Evolutionary conservation across 2,888 invertebrate species (phyloP), one percentile per base, ranked within the genome.

Genomic region (Caenorhabditis sp.): DNA sequence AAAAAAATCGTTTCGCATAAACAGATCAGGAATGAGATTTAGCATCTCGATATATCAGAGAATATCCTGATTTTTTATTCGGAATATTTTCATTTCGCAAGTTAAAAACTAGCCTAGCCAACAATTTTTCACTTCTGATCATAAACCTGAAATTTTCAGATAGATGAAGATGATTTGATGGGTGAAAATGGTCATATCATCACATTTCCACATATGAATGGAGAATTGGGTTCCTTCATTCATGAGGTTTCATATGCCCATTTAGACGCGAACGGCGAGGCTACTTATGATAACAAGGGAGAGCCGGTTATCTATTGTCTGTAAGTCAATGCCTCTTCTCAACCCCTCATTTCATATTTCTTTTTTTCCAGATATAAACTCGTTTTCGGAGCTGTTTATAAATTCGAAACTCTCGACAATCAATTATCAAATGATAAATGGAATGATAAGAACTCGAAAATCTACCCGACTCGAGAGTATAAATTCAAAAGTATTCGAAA

Each of bases 171-270:
- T 0, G 74, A 74, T 36, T 60, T 70, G 14, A 54, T 74, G 27
- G 70, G 70, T n/a, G 61, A 69, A 12, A 63, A 52, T 52, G 74
- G 74, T 0, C 63, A 67, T 38, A 25, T 74, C n/a, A 5, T 58
- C 4, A 36, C n/a, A 36, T 31, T 17, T 36, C 57, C 57, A 20
- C 36, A 36, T 36, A 4, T 36, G 4, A 2, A n/a, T 36, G 25
- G 17, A 27, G 57, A 58, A 27, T 23, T 72, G 43, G 67, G 64
- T 10, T 38, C 61, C 14, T 69, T 59, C 36, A 59, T 73, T 20
- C 68, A 73, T 27, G 52, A 63, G 1, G 43, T 66, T 1, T 56
- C 54, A 7, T 63, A 65, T 21, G 38, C 63, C 14, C 36, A 56
- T 17, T 21, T 59, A 1, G 69, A 73, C 21, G 73, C 73, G n/a